phyloP scores from a whole-genome alignment of 1,140 invertebrate species.

The Brachionus rotundiformis region DNA sequence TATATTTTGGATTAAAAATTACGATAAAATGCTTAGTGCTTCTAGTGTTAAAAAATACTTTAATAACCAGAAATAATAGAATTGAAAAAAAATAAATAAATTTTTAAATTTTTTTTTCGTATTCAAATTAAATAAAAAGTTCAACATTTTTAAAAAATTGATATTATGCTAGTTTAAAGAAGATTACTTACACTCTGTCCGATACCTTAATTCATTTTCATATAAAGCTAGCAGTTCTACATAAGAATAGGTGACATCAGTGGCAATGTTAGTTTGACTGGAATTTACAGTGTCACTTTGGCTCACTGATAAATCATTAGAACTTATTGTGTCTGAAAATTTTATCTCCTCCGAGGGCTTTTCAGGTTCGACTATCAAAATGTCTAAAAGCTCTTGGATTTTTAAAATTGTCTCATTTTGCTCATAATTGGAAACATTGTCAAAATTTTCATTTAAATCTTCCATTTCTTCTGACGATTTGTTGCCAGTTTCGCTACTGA shows the following conservation, averaged over 20 bases:
- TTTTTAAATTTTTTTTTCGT: too few relatives aligned
- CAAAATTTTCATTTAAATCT: neutral
- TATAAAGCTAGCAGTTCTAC: slow-evolving; percentile 42
- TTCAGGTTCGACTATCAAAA: neutral
- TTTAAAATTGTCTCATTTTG: slow-evolving; percentile 34
- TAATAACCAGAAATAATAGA: too few relatives aligned
- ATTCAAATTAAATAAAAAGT: too few relatives aligned
- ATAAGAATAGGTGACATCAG: slow-evolving; percentile 3
- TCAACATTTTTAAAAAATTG: too few relatives aligned
- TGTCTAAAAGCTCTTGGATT: slow-evolving; percentile 25
- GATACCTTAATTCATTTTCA: slow-evolving; percentile 26
- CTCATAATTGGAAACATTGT: neutral
- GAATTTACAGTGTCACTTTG: neutral
- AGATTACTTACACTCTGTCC: slow-evolving; percentile 19
- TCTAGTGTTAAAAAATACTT: too few relatives aligned
- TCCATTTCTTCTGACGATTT: neutral
- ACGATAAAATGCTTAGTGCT: too few relatives aligned
- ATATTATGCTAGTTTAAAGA: too few relatives aligned
- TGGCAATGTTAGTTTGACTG: neutral
- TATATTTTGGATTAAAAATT: too few relatives aligned
- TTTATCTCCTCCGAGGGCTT: neutral
- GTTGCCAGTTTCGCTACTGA: neutral
- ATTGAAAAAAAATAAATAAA: too few relatives aligned
- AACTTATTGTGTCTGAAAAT: slow-evolving; percentile 8
- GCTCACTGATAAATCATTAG: neutral